A percentile compares a stretch with the other conserved stretches of the same genome.
Evolutionary conservation across 2,888 invertebrate genomes (phyloP).

Genomic region (Tromatobia lineatoria): DNA sequence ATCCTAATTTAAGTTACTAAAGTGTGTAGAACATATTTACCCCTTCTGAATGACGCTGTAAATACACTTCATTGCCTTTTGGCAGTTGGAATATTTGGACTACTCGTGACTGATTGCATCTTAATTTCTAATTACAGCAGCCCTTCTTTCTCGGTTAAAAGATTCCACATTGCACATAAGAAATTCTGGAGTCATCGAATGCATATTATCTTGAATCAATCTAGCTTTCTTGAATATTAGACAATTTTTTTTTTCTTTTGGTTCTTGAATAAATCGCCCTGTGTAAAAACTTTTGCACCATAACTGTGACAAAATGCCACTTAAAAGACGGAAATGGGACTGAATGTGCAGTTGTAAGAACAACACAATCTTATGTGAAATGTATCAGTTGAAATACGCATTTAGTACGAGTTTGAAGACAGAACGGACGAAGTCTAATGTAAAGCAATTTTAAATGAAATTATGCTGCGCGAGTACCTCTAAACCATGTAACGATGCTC

Average conservation of each 20-base stretch:
- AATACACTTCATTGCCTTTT: too few species aligned
- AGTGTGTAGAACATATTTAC: constrained; percentile 5
- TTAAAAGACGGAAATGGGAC: background rate
- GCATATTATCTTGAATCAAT: too few species aligned
- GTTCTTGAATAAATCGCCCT: background rate
- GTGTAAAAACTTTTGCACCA: background rate
- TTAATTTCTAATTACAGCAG: too few species aligned
- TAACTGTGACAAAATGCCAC: background rate
- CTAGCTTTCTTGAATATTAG: too few species aligned
- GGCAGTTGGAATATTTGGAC: too few species aligned
- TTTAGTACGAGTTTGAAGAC: background rate
- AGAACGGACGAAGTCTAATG: background rate
- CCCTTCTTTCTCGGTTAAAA: too few species aligned
- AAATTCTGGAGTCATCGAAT: too few species aligned
- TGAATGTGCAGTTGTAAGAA: background rate
- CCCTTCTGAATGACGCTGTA: too few species aligned
- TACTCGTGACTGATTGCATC: too few species aligned
- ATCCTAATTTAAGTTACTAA: background rate
- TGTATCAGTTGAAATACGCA: background rate
- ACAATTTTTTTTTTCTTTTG: too few species aligned
- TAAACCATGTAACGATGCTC: background rate
- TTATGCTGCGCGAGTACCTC: background rate
- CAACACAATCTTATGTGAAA: background rate
- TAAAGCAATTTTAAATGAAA: background rate
- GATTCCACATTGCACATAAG: background rate